Percentiles rank a stretch among this genome's conserved stretches.
Conservation (phyloP, 2,113 vertebrate genomes). For the Trogon surrucura region DNA sequence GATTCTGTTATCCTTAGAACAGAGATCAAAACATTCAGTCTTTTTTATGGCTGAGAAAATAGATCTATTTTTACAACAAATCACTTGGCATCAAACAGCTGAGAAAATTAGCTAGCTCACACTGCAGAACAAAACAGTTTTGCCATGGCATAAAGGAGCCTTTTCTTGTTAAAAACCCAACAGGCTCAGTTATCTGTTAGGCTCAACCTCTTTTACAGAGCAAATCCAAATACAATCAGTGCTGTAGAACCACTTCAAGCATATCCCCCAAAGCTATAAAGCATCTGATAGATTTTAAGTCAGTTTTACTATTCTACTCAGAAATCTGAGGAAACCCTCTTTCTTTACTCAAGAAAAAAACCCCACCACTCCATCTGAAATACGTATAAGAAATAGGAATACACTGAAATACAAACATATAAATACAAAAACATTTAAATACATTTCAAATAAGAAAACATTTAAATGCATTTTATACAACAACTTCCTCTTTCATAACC, state of each 20-base stretch:
- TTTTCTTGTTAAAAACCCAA: background rate
- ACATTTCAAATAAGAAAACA: background rate
- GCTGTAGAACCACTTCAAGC: background rate
- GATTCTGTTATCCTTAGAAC: background rate
- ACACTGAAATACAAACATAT: too few relatives aligned
- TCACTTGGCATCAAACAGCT: background rate
- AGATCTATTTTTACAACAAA: constrained; percentile 23
- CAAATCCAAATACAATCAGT: background rate
- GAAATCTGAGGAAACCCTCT: background rate
- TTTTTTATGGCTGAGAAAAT: background rate
- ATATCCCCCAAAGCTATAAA: background rate
- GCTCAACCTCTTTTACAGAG: background rate
- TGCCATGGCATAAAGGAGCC: background rate
- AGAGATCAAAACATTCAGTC: background rate
- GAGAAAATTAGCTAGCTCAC: constrained; percentile 18
- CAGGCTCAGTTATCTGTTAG: background rate
- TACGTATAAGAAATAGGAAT: background rate
- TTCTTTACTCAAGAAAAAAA: background rate
- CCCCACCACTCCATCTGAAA: background rate
- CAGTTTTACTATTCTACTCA: background rate
- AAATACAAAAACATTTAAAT: too few relatives aligned
- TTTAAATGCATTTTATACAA: background rate
- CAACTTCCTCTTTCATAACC: background rate
- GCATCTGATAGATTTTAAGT: background rate
- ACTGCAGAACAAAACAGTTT: background rate